Conservation (phyloP, 2,888 invertebrate species). For the Eupithecia vulgata region DNA sequence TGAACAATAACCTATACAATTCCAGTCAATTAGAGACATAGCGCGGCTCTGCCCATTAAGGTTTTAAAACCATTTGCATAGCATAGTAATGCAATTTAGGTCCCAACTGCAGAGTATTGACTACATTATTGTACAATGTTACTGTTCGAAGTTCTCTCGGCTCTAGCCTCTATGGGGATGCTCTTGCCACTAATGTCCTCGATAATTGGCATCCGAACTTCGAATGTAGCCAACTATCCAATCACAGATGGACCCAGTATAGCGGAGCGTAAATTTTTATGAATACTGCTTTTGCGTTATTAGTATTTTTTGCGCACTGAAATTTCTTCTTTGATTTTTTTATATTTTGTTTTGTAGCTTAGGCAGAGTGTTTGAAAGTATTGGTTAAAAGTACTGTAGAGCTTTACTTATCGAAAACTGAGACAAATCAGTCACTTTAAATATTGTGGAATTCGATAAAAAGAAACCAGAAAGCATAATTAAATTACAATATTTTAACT, state of each 20-base stretch:
- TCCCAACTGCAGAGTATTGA: constrained; percentile 43
- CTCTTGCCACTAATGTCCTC: constrained; percentile 66
- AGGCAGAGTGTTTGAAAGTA: neutral
- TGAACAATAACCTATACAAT: neutral
- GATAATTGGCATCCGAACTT: constrained; percentile 73
- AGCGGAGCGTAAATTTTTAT: constrained; percentile 28
- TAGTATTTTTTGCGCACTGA: neutral
- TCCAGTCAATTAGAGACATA: constrained; percentile 11
- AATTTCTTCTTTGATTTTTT: neutral
- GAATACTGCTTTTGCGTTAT: constrained; percentile 14
- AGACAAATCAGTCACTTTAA: neutral
- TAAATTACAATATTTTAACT: neutral
- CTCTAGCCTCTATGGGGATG: constrained; percentile 66
- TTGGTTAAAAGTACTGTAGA: neutral
- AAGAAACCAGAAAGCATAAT: neutral
- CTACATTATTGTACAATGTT: constrained; percentile 58
- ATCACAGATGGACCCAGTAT: constrained; percentile 52
- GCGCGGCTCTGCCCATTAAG: constrained; percentile 14
- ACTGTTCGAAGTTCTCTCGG: constrained; percentile 63
- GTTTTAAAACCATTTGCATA: constrained; percentile 33
- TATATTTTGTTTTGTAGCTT: neutral
- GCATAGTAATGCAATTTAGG: constrained; percentile 34
- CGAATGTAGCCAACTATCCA: constrained; percentile 62
- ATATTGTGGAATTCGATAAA: neutral
- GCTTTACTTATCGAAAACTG: neutral